phyloP scores from a whole-genome alignment of 2,113 vertebrate species.

The Urocynchramus pylzowi region DNA sequence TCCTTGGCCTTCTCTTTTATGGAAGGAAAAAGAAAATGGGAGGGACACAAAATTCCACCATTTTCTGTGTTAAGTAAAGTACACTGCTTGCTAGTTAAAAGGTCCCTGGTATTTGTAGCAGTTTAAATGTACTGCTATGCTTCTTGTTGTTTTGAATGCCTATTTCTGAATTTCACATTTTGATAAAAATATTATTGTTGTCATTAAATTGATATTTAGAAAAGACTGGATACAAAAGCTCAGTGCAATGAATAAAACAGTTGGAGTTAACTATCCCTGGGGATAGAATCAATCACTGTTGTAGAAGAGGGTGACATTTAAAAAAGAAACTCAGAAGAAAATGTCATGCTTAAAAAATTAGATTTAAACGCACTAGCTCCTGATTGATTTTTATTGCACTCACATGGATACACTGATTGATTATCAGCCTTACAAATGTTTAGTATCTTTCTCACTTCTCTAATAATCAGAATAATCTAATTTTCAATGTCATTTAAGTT shows the following conservation, averaged over 20 bases:
- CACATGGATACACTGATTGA: constrained; percentile 78
- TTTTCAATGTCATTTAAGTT: constrained; percentile 79
- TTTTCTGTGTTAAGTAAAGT: constrained; percentile 13
- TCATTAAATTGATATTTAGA: constrained; percentile 67
- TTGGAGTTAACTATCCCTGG: constrained; percentile 74
- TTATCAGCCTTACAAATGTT: constrained; percentile 76
- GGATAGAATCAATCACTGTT: constrained; percentile 79
- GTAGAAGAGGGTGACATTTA: constrained; percentile 82
- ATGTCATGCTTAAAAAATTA: constrained; percentile 87
- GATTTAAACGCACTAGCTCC: constrained; percentile 77
- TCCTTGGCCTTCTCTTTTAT: background rate
- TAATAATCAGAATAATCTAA: constrained; percentile 83
- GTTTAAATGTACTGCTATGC: background rate
- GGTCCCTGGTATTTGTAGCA: background rate
- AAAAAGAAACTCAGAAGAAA: constrained; percentile 79
- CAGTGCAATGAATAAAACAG: constrained; percentile 68
- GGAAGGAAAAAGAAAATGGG: background rate
- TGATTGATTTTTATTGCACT: constrained; percentile 83
- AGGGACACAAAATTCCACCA: background rate
- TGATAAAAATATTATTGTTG: constrained; percentile 60
- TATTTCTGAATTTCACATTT: constrained; percentile 12
- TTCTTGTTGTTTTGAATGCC: background rate
- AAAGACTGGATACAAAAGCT: constrained; percentile 50
- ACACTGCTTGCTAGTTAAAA: background rate
- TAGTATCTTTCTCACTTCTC: constrained; percentile 77